Evolutionary conservation across 2,113 vertebrate genomes (phyloP).

Genomic region (Chamaea fasciata): DNA sequence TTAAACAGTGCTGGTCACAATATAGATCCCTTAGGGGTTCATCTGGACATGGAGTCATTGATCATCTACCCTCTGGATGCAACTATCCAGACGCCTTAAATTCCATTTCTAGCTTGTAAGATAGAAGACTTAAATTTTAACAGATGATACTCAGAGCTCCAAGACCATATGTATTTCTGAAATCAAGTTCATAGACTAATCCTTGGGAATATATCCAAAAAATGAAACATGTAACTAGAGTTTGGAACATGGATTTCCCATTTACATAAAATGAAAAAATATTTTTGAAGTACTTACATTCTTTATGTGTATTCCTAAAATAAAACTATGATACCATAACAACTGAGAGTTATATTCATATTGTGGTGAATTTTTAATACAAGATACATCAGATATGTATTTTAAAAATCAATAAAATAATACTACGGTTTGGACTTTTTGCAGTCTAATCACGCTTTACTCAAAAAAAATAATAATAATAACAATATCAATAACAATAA

Average conservation of each 20-base stretch:
- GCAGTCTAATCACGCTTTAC: background rate
- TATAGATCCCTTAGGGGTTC: rapidly evolving
- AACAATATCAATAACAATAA: background rate
- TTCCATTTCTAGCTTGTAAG: background rate
- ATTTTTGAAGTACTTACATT: background rate
- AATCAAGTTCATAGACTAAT: background rate
- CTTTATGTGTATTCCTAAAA: background rate
- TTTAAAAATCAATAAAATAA: background rate
- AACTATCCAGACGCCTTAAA: background rate
- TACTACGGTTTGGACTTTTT: rapidly evolving
- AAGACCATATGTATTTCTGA: background rate
- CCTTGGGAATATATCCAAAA: background rate
- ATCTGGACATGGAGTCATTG: background rate
- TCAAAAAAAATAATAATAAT: background rate
- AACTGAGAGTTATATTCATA: background rate
- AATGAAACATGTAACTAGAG: background rate
- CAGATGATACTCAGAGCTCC: background rate
- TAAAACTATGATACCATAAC: background rate
- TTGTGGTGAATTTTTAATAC: background rate
- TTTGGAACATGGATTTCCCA: background rate
- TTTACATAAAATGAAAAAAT: background rate
- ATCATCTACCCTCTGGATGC: background rate
- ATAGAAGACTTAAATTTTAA: background rate
- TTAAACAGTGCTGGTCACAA: background rate
- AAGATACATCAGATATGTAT: background rate